Conservation (phyloP, 2,888 invertebrate genomes). For the Brachyptera putata region DNA sequence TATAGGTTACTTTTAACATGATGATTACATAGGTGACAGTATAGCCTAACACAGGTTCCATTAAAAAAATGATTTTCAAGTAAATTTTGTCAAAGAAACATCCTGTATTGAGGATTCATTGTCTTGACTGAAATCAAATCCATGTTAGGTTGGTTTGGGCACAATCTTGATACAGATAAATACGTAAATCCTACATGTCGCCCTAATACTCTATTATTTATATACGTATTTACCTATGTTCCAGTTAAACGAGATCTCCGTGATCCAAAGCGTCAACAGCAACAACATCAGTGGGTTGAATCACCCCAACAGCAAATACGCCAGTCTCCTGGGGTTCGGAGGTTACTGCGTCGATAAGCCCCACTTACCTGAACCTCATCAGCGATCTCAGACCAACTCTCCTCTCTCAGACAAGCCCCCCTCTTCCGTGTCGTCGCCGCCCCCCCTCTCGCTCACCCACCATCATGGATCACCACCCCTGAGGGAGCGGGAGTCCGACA, state of each 20-base stretch:
- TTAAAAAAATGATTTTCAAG: too few relatives aligned
- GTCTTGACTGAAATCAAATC: too few relatives aligned
- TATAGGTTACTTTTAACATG: too few relatives aligned
- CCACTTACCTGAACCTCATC: constrained; percentile 43
- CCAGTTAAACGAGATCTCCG: constrained; percentile 77
- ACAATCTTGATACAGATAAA: too few relatives aligned
- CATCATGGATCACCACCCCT: constrained; percentile 43
- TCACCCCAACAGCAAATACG: constrained; percentile 55
- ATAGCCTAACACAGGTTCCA: too few relatives aligned
- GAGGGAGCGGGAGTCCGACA: constrained; percentile 11
- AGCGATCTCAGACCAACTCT: constrained; percentile 44
- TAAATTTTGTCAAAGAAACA: too few relatives aligned
- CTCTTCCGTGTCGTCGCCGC: constrained; percentile 31
- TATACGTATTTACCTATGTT: too few relatives aligned
- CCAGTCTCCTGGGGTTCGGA: constrained; percentile 72
- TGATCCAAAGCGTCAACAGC: constrained; percentile 60
- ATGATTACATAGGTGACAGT: too few relatives aligned
- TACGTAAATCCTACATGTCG: too few relatives aligned
- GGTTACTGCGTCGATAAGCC: constrained; percentile 57
- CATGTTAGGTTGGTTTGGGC: too few relatives aligned
- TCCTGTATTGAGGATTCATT: too few relatives aligned
- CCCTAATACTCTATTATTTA: too few relatives aligned
- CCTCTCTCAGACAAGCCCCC: constrained; percentile 51
- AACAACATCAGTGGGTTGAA: constrained; percentile 55
- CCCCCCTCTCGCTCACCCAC: constrained; percentile 44